Conservation (phyloP, 2,113 vertebrate genomes). For the Capreolus pygargus region DNA sequence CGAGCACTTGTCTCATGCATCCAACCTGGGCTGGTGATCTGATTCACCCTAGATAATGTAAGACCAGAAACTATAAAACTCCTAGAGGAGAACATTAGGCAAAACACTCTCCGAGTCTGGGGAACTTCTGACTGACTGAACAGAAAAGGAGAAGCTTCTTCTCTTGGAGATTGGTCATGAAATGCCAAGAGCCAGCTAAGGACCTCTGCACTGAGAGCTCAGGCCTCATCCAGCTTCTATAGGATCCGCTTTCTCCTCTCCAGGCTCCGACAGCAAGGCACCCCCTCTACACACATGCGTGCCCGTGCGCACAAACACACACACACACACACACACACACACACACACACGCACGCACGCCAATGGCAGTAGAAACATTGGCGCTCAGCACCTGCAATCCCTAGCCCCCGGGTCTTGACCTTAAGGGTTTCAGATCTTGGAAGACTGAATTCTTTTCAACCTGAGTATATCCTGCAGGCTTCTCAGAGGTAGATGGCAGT, state of each 20-base stretch:
- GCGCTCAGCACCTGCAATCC: no score
- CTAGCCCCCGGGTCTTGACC: background rate
- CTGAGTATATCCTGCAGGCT: background rate
- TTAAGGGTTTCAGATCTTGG: background rate
- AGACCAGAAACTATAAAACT: no score
- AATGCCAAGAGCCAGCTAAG: background rate
- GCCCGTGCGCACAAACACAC: fast-evolving
- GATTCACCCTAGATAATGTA: no score
- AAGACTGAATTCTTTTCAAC: background rate
- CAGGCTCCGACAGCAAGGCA: background rate
- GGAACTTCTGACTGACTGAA: no score
- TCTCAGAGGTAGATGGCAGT: background rate
- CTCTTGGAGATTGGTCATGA: background rate
- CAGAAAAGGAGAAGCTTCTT: background rate
- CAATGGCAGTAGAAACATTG: fast-evolving
- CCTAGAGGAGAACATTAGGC: no score
- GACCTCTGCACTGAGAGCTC: background rate
- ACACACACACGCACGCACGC: background rate
- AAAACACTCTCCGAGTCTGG: no score
- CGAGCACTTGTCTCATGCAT: no score
- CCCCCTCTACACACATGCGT: background rate
- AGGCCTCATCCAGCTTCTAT: background rate
- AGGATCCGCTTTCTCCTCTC: background rate
- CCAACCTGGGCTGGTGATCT: no score
- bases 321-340: background rate